Evolutionary conservation across 2,888 invertebrate genomes (phyloP).

Genomic region (Deilephila elpenor): DNA sequence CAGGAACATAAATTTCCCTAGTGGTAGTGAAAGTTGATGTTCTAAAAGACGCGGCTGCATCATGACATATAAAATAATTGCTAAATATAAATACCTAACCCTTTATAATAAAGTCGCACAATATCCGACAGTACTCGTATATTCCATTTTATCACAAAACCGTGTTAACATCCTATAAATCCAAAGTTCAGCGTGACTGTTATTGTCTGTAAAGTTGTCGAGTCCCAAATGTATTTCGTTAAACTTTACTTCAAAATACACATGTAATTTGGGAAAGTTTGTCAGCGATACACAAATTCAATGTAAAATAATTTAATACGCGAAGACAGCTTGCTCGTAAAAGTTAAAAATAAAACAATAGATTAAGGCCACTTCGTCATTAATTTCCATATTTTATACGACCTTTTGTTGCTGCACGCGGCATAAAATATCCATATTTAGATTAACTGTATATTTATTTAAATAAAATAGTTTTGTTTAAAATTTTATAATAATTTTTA

Average conservation of each 20-base stretch:
- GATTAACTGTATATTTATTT: not conserved
- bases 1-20: too few relatives aligned
- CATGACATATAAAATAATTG: too few relatives aligned
- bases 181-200: not conserved
- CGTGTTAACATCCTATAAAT: not conserved
- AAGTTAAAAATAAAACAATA: not conserved
- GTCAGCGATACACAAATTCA: not conserved
- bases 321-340: conserved; percentile 11
- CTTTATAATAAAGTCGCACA: not conserved
- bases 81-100: not conserved
- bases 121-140: too few relatives aligned
- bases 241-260: conserved; percentile 2
- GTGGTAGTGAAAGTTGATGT: too few relatives aligned
- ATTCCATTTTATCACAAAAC: not conserved
- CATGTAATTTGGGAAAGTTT: not conserved
- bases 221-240: not conserved
- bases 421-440: not conserved
- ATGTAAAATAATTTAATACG: not conserved
- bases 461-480: not conserved
- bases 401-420: conserved; percentile 1
- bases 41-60: too few relatives aligned
- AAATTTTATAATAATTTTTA: not conserved
- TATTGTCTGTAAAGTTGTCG: conserved; percentile 9
- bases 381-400: not conserved
- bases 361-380: not conserved